A percentile compares a stretch with the other conserved stretches of the same genome.
These are phyloP conservation scores for Ceratina japonica DNA, from an alignment of 1,140 invertebrate genomes.

Conservation along the genomic window DNA sequence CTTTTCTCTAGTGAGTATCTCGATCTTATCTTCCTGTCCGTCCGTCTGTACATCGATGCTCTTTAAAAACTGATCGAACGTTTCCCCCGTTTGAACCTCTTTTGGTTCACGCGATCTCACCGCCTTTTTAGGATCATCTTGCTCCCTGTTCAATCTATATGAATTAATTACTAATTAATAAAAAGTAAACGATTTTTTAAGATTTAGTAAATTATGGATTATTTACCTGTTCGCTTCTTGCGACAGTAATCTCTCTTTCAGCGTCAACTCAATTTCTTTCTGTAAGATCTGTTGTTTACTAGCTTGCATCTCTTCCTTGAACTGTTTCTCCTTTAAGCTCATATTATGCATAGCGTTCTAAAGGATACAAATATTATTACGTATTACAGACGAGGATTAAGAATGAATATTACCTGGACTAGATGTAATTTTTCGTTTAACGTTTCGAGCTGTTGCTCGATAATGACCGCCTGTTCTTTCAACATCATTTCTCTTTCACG, in stretches of 20 bases:
- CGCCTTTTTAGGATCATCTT: slow-evolving; percentile 69
- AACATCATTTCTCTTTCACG: slow-evolving; percentile 69
- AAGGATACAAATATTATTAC: slow-evolving; percentile 37
- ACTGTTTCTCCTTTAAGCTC: slow-evolving; percentile 67
- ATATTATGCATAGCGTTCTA: slow-evolving; percentile 69
- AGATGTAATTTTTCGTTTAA: slow-evolving; percentile 73
- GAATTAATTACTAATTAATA: slow-evolving; percentile 1
- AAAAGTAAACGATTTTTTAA: slow-evolving; percentile 14
- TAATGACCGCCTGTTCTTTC: slow-evolving; percentile 63
- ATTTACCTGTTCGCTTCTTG: slow-evolving; percentile 71
- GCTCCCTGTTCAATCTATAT: slow-evolving; percentile 68
- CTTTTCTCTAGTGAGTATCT: slow-evolving; percentile 67
- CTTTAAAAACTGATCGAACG: slow-evolving; percentile 30
- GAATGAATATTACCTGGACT: slow-evolving; percentile 66
- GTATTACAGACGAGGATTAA: background rate
- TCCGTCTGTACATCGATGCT: slow-evolving; percentile 73
- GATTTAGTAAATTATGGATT: slow-evolving; percentile 13
- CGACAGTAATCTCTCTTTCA: slow-evolving; percentile 71
- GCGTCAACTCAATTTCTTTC: slow-evolving; percentile 70
- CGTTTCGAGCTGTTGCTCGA: slow-evolving; percentile 68
- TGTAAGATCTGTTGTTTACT: slow-evolving; percentile 64
- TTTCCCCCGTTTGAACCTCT: slow-evolving; percentile 43
- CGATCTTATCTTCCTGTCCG: slow-evolving; percentile 47
- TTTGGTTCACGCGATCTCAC: slow-evolving; percentile 72
- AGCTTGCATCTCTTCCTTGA: slow-evolving; percentile 64